Evolutionary conservation across 2,113 vertebrate species (phyloP), one percentile per base, ranked within the genome.

Genomic region (Scomber scombrus): DNA sequence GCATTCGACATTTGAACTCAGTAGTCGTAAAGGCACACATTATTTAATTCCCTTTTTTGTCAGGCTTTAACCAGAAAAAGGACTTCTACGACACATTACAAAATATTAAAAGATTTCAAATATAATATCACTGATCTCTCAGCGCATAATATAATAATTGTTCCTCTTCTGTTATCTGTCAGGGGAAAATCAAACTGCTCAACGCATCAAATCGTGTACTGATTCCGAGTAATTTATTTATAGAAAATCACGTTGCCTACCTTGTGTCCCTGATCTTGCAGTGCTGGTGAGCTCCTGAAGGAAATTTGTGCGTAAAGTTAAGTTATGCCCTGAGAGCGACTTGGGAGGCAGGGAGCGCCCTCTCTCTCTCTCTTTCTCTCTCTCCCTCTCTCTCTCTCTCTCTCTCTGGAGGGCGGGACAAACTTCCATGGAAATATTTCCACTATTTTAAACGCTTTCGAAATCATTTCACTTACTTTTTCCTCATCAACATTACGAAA

Each of bases 291-390:
- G 72, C 73, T 68, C 67, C 71, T 11, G 49, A 15, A 56, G 11
- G 68, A 61, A 85, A 88, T 71, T 88, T 82, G 90, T 83, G 90
- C 84, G 83, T 85, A 75, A 93, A 93, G 87, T 92, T 88, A 8
- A 71, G 23, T 46, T 46, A 5, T 72, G 82, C 15, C 62, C 82
- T 31, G 77, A 55, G 61, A 86, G 78, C 61, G 55, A 54, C 54
- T 82, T 40, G 29, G 63, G 71, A 85, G 84, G 78, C 70, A 73
- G 71, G 78, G 71, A 85, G 88, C 79, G 78, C 67, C 78, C 75
- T 68, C 74, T 19, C 65, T 71, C 51, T 60, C 29, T 29, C 57
- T 58, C 70, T 70, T 64, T 43, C 46, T 26, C n/a, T 34, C 14
- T 31, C 29, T 58, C 16, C 34, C 18, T 40, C 34, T 40, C 34